phyloP scores from a whole-genome alignment of 2,888 invertebrate genomes.

The Orthosia incerta region DNA sequence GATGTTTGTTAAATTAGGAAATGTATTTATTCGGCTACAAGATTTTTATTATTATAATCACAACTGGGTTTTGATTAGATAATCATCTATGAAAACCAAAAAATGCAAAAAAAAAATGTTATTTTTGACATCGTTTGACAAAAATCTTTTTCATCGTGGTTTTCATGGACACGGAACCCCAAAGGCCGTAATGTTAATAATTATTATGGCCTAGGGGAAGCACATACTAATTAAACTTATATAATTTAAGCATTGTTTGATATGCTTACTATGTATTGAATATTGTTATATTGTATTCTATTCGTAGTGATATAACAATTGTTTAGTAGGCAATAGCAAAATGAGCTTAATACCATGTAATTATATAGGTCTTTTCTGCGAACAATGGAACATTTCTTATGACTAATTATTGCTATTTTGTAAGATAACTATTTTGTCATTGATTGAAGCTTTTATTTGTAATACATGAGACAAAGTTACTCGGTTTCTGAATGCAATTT shows the following conservation, averaged over 20 bases:
- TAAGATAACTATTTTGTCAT: background rate
- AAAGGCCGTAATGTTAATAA: slow-evolving; percentile 9
- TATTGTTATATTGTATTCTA: slow-evolving; percentile 11
- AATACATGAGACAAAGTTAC: background rate
- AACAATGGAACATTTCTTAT: slow-evolving; percentile 4
- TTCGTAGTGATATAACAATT: slow-evolving; percentile 5
- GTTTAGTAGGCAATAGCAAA: background rate
- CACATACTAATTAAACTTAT: slow-evolving; percentile 40
- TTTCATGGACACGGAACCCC: background rate
- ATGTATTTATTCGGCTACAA: background rate
- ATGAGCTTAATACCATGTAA: slow-evolving; percentile 11
- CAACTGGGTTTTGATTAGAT: background rate
- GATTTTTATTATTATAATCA: background rate
- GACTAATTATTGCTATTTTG: background rate
- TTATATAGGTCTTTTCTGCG: background rate
- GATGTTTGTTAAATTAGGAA: background rate
- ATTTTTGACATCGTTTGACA: background rate
- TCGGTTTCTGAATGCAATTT: background rate
- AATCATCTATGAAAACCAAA: rapidly evolving
- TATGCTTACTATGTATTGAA: slow-evolving; percentile 3
- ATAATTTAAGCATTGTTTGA: slow-evolving; percentile 41
- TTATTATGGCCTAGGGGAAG: slow-evolving; percentile 30
- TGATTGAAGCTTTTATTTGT: background rate
- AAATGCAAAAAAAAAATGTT: background rate
- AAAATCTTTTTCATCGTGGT: background rate